Evolutionary conservation across 2,888 invertebrate genomes (phyloP).

Genomic region (Pandemis cinnamomeana): DNA sequence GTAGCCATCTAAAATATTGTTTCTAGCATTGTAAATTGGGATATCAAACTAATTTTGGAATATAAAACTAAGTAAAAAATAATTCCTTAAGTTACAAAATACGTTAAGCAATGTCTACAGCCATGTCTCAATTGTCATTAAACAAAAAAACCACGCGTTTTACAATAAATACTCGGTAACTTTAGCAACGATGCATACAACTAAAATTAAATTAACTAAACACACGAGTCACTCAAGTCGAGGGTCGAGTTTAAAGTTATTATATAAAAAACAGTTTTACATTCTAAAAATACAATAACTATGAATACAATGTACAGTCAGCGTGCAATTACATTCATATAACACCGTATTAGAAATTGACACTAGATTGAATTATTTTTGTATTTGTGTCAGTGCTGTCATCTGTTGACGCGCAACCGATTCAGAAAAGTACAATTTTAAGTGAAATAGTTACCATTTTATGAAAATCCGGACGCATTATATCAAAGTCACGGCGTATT

Average conservation of each 20-base stretch:
- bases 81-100: conserved; percentile 12
- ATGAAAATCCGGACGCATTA: no score
- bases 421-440: neutral
- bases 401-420: neutral
- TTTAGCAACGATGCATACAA: neutral
- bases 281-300: neutral
- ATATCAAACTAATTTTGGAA: neutral
- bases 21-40: neutral
- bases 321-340: neutral
- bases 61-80: conserved; percentile 2
- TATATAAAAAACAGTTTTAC: no score
- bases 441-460: neutral
- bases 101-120: conserved; percentile 1
- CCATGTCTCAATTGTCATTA: neutral
- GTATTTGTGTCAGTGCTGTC: neutral
- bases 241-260: no score
- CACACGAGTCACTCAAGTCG: no score
- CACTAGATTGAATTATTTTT: neutral
- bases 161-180: conserved; percentile 28
- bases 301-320: neutral
- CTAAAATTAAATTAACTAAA: no score
- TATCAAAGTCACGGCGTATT: neutral
- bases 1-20: neutral
- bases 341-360: neutral
- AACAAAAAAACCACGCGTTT: conserved; percentile 15